These are phyloP conservation scores for Agonopterix subpropinquella DNA, from an alignment of 2,888 invertebrate species.

Conservation along the genomic window DNA sequence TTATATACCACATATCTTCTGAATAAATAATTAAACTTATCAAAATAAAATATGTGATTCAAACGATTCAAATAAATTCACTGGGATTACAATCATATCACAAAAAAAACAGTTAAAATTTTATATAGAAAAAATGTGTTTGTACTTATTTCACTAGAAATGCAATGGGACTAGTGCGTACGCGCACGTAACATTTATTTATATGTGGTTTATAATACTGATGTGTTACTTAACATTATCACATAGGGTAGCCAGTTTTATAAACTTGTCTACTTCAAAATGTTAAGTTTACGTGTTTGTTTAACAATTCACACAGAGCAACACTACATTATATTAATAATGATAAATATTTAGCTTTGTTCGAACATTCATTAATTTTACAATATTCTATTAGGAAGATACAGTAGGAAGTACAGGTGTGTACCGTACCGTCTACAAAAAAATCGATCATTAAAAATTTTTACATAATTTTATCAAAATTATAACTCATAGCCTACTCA, in stretches of 20 bases:
- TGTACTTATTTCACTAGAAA: conserved; percentile 23
- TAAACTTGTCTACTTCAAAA: not conserved
- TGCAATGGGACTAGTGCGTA: conserved; percentile 34
- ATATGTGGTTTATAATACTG: conserved; percentile 53
- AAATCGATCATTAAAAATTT: too few relatives aligned
- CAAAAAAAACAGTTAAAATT: not conserved
- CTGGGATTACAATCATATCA: conserved; percentile 1
- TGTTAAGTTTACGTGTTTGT: not conserved
- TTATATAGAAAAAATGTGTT: conserved; percentile 9
- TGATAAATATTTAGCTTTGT: not conserved
- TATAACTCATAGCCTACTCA: too few relatives aligned
- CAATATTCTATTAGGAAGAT: not conserved
- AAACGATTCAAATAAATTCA: conserved; percentile 6
- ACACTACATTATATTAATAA: not conserved
- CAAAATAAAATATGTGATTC: conserved; percentile 7
- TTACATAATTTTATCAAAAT: too few relatives aligned
- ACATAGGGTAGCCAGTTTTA: conserved; percentile 13
- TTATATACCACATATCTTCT: conserved; percentile 31
- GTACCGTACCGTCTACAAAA: too few relatives aligned
- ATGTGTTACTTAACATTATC: conserved; percentile 34
- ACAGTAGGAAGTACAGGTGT: too few relatives aligned
- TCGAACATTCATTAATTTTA: not conserved
- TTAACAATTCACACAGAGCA: too few relatives aligned
- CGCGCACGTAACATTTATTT: conserved; percentile 13
- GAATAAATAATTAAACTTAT: not conserved